These are phyloP conservation scores for Temnothorax longispinosus DNA, from an alignment of 1,140 invertebrate genomes.

Conservation along the genomic window DNA sequence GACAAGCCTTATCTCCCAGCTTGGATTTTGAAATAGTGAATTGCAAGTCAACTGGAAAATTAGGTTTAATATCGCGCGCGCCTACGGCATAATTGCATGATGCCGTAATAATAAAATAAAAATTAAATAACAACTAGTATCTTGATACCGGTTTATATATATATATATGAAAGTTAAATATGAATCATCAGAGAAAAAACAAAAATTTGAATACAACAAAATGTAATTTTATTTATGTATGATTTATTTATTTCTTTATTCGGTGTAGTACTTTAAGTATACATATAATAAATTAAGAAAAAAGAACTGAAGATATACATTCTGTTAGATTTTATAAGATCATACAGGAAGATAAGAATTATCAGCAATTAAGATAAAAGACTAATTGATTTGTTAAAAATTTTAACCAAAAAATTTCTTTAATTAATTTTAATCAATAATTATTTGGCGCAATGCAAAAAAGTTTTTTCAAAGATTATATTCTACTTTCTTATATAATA, in stretches of 20 bases:
- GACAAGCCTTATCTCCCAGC: neutral
- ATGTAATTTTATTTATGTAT: neutral
- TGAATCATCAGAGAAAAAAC: neutral
- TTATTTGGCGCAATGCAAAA: neutral
- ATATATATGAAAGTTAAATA: neutral
- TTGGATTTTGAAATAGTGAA: neutral
- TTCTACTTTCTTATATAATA: neutral
- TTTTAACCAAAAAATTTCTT: neutral
- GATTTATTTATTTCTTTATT: neutral
- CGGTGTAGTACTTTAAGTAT: neutral
- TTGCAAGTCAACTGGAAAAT: constrained; percentile 42
- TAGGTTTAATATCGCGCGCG: neutral
- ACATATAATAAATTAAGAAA: neutral
- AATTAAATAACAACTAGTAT: neutral
- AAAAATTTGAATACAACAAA: neutral
- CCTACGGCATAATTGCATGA: neutral
- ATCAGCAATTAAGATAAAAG: neutral
- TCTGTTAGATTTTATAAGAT: neutral
- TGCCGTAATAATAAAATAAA: neutral
- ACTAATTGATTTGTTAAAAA: neutral
- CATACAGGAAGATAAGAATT: neutral
- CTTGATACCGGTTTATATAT: neutral
- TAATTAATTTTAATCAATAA: neutral
- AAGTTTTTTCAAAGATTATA: neutral
- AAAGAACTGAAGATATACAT: neutral